Conservation (phyloP, 2,113 vertebrate species). For the Alectura lathami region DNA sequence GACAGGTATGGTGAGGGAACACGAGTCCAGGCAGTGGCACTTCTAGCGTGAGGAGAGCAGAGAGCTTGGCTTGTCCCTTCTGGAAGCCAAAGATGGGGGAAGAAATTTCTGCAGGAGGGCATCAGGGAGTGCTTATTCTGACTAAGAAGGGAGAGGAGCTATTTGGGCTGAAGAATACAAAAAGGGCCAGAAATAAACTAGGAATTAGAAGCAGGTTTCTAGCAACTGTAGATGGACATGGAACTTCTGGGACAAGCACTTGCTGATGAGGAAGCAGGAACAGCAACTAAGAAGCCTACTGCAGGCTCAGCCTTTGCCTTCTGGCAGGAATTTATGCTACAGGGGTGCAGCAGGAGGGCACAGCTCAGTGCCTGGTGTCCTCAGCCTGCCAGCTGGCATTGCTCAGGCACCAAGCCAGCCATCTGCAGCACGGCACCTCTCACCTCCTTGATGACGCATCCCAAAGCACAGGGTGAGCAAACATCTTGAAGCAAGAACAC, state of each 20-base stretch:
- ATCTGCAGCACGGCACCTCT: background rate
- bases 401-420: background rate
- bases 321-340: background rate
- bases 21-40: background rate
- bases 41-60: background rate
- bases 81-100: background rate
- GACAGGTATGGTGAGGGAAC: fast-evolving
- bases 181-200: background rate
- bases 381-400: background rate
- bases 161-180: background rate
- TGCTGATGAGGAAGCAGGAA: background rate
- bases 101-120: background rate
- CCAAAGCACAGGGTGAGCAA: background rate
- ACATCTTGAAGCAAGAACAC: background rate
- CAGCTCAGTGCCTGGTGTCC: background rate
- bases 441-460: fast-evolving
- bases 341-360: background rate
- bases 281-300: background rate
- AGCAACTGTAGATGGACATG: background rate
- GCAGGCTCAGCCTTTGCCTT: background rate
- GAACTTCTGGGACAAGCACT: background rate
- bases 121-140: background rate
- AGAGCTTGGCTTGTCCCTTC: background rate
- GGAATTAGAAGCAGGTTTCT: background rate
- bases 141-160: background rate